These are phyloP conservation scores for Helarctos malayanus DNA, from an alignment of 2,797 vertebrate genomes.

Conservation along the genomic window DNA sequence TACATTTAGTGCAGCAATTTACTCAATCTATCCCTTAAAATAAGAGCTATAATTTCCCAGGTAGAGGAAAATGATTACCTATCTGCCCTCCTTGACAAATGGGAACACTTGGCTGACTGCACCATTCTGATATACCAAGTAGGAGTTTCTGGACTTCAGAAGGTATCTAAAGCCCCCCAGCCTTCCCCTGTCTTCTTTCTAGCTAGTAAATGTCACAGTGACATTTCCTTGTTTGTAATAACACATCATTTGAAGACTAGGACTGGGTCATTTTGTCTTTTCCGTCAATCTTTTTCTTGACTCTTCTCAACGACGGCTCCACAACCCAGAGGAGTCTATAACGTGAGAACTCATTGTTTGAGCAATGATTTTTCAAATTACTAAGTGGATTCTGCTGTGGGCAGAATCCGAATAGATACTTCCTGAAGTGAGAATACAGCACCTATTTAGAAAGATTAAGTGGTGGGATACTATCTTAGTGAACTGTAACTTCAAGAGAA, in stretches of 20 bases:
- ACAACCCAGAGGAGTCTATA: background rate
- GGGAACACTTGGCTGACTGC: background rate
- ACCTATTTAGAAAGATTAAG: conserved; percentile 50
- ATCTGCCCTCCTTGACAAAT: background rate
- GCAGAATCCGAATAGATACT: conserved; percentile 54
- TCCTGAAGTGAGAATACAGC: background rate
- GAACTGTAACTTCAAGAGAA: conserved; percentile 49
- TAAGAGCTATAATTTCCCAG: background rate
- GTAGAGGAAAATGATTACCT: background rate
- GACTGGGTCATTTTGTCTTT: background rate
- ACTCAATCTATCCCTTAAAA: background rate
- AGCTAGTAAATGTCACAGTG: background rate
- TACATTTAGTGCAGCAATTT: background rate
- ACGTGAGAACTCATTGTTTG: background rate
- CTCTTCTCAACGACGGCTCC: background rate
- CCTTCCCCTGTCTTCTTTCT: background rate
- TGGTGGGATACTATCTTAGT: background rate
- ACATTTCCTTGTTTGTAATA: conserved; percentile 26
- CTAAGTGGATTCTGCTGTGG: conserved; percentile 16
- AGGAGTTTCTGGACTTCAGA: background rate
- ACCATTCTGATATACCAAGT: background rate
- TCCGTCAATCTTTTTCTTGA: background rate
- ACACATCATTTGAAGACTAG: background rate
- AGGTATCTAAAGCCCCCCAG: fast-evolving
- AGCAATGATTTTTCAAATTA: background rate